These are phyloP conservation scores for Panzeria rudis DNA, from an alignment of 2,888 invertebrate genomes.

Conservation along the genomic window DNA sequence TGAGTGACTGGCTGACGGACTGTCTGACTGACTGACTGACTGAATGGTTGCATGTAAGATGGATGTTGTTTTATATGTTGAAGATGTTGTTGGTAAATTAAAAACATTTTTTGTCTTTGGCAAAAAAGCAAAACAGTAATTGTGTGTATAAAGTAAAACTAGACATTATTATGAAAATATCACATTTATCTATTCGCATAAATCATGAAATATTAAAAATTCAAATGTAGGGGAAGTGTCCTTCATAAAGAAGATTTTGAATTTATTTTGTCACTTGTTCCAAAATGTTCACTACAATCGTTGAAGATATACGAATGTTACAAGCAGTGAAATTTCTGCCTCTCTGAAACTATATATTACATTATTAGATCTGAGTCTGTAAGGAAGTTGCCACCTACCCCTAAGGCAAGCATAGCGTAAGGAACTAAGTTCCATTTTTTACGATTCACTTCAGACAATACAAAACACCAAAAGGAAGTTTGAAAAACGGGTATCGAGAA, in stretches of 20 bases:
- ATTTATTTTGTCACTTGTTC: not conserved
- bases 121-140: constrained; percentile 63
- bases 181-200: constrained; percentile 69
- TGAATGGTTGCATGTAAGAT: constrained; percentile 7
- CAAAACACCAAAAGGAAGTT: too few relatives aligned
- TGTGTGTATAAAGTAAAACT: constrained; percentile 55
- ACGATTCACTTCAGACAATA: too few relatives aligned
- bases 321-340: too few relatives aligned
- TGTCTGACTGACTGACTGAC: constrained; percentile 8
- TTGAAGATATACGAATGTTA: too few relatives aligned
- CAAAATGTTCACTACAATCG: too few relatives aligned
- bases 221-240: constrained; percentile 52
- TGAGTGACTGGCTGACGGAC: constrained; percentile 18
- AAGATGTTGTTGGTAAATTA: constrained; percentile 40
- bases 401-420: too few relatives aligned
- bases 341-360: too few relatives aligned
- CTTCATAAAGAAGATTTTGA: not conserved
- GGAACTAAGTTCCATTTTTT: too few relatives aligned
- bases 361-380: too few relatives aligned
- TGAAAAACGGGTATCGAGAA: too few relatives aligned
- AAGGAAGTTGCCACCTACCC: too few relatives aligned
- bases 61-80: constrained; percentile 23
- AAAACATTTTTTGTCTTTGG: constrained; percentile 31
- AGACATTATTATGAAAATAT: constrained; percentile 68
- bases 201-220: constrained; percentile 66